phyloP scores from a whole-genome alignment of 2,113 vertebrate genomes.

The Lampris megalopsis region DNA sequence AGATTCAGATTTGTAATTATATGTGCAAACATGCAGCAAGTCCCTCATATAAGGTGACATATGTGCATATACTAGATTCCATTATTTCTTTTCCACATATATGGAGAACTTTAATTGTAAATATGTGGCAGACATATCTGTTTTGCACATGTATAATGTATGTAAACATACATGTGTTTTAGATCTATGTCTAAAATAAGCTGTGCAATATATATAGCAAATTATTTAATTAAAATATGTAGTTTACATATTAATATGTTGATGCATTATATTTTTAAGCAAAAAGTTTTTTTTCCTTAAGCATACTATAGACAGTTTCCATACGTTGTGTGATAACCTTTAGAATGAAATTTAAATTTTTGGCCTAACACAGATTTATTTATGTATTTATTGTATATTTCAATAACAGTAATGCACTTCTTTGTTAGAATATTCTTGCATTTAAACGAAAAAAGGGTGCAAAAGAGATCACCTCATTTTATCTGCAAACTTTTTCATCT shows the following conservation, averaged over 20 bases:
- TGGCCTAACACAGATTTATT: conserved; percentile 3
- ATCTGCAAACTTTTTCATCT: too few species aligned
- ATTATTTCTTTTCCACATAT: conserved; percentile 11
- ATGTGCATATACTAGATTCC: conserved; percentile 14
- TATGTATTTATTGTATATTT: conserved; percentile 6
- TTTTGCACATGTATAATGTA: conserved; percentile 1
- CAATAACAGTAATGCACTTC: neutral
- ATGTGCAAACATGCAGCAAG: conserved; percentile 8
- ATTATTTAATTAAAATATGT: conserved; percentile 11
- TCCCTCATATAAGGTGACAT: conserved; percentile 9
- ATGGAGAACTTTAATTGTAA: conserved; percentile 2
- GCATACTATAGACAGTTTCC: neutral
- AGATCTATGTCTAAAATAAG: conserved; percentile 6
- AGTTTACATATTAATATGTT: neutral
- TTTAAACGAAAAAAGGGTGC: too few species aligned
- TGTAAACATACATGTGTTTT: conserved; percentile 7
- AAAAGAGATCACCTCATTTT: too few species aligned
- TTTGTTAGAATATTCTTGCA: too few species aligned
- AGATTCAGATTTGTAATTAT: neutral
- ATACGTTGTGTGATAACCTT: neutral
- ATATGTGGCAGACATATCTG: neutral
- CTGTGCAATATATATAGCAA: conserved; percentile 9
- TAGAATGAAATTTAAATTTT: neutral
- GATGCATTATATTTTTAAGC: neutral
- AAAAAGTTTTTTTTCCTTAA: neutral